These are phyloP conservation scores for Marcusenius ussheri DNA, from an alignment of 2,113 vertebrate species.

Conservation along the genomic window DNA sequence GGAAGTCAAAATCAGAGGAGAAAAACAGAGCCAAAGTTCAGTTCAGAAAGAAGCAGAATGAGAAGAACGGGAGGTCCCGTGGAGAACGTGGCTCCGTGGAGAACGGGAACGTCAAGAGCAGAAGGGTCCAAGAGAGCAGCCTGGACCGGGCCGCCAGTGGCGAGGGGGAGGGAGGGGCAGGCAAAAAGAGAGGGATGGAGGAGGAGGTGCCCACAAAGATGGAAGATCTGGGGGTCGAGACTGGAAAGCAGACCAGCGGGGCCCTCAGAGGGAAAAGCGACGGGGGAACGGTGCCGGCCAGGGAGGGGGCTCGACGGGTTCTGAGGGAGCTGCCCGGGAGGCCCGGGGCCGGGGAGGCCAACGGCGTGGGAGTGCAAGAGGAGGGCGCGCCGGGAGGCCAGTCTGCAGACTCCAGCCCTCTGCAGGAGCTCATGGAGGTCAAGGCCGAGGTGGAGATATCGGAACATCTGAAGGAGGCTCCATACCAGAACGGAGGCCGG, in stretches of 20 bases:
- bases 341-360: not conserved
- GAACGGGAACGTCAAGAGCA: constrained; percentile 53
- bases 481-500: constrained; percentile 41
- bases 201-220: not conserved
- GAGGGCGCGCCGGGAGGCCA: not conserved
- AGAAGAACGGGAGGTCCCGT: constrained; percentile 64
- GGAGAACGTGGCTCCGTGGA: constrained; percentile 62
- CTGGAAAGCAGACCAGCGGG: not conserved
- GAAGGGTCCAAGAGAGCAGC: constrained; percentile 53
- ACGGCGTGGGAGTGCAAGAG: not conserved
- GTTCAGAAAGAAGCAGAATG: constrained; percentile 66
- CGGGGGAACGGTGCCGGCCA: not conserved
- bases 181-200: not conserved
- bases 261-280: not conserved
- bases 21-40: constrained; percentile 65
- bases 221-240: constrained; percentile 20
- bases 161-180: not conserved
- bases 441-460: not conserved
- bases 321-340: not conserved
- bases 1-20: constrained; percentile 68
- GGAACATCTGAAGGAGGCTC: constrained; percentile 21
- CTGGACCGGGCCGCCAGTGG: constrained; percentile 54
- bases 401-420: not conserved
- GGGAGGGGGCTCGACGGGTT: not conserved
- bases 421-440: constrained; percentile 9